Base-by-base conservation (phyloP, 2,888 invertebrate species). In the Geotrupes spiniger region DNA sequence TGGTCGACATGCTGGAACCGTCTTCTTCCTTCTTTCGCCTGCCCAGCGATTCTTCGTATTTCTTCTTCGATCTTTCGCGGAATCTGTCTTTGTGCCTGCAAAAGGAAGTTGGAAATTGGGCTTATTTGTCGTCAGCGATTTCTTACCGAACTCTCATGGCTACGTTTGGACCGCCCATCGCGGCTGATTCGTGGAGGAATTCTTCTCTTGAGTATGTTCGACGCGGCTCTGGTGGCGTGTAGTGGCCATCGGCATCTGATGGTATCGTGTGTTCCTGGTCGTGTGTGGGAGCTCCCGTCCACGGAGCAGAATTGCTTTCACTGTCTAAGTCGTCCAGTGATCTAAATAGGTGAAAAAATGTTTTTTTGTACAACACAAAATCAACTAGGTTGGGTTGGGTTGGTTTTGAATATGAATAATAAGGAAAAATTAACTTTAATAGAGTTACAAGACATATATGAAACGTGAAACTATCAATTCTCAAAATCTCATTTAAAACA, bases 201-300 rank as follows among this genome's bases (percentile, higher is more conserved):
- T 87, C 83, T 64, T 89, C 88, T 11, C 89, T 76, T 1, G 85
- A 85, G 80, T 85, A 87, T 43, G 84, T 79, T 63, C 79, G 79
- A 51, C 80, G 74, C 47, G 74, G 73, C 33, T 70, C 68, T 2
- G 66, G 62, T 4, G 65, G 62, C 16, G 62, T 65, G 10, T 58
- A 49, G 8, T 53, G 50, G 4, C 52, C 57, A 36, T 60, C 58
- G 11, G 45, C 51, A 36, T 60, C 60, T 6, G 44, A 47, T n/a
- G 44, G 47, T 10, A 51, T 53, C 4, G 53, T 36, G 27, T 49
- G 48, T 36, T 56, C 63, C 40, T 63, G 61, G 29, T 69, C 66
- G 3, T 66, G 55, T 6, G 61, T 62, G 36, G 64, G 63, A 10
- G 61, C 59, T 1, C 64, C 71, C 27, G 65, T 71, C 66, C 66